Conservation (phyloP, 2,888 invertebrate species). For the Meganola albula region DNA sequence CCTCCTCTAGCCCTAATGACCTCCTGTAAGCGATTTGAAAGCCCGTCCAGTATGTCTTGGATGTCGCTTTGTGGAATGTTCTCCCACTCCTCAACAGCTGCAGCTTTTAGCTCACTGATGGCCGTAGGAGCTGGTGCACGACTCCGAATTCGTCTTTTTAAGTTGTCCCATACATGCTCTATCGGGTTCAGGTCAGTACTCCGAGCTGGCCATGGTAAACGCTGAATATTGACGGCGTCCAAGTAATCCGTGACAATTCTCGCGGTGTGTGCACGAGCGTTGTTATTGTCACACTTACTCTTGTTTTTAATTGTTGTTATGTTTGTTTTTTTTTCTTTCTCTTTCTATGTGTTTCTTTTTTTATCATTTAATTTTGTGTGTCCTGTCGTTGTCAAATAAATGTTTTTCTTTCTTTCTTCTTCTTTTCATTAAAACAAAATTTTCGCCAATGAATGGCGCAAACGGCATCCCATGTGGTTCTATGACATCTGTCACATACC, state of each 20-base stretch:
- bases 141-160: conserved; percentile 3
- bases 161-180: conserved; percentile 4
- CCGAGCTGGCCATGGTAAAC: conserved; percentile 3
- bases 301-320: no score
- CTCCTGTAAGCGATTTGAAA: conserved; percentile 6
- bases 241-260: conserved; percentile 2
- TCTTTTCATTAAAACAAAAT: conserved; percentile 4
- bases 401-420: no score
- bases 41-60: not conserved
- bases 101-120: conserved; percentile 1
- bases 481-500: conserved; percentile 3
- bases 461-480: conserved; percentile 4
- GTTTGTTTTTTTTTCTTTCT: no score
- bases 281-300: no score
- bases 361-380: no score
- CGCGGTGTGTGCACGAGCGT: conserved; percentile 2
- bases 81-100: conserved; percentile 1
- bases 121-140: conserved; percentile 1
- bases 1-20: conserved; percentile 4
- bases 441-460: not conserved
- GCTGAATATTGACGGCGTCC: conserved; percentile 2
- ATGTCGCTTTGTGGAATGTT: conserved; percentile 4
- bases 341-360: no score
- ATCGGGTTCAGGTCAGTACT: conserved; percentile 4
- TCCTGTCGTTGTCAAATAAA: no score